phyloP scores from a whole-genome alignment of 2,888 invertebrate genomes.

The Perizoma flavofasciatum region DNA sequence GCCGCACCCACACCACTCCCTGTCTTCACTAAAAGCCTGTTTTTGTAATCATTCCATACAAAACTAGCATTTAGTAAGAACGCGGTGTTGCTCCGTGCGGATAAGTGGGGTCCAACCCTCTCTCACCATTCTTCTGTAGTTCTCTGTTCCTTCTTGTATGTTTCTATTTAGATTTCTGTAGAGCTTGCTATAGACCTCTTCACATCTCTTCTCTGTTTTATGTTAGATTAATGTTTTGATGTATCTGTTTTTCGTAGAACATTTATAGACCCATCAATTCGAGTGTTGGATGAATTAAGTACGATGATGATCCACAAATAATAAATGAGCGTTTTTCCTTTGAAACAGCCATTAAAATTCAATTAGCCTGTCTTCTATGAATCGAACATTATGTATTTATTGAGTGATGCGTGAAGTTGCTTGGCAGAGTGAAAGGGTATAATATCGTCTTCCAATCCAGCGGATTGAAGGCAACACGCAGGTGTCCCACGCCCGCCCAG shows the following conservation, averaged over 20 bases:
- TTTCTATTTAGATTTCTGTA: slow-evolving; percentile 36
- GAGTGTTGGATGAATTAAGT: not conserved
- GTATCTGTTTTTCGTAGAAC: slow-evolving; percentile 25
- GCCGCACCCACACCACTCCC: not conserved
- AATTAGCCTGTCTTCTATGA: slow-evolving; percentile 5
- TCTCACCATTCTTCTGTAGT: slow-evolving; percentile 33
- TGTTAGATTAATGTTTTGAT: slow-evolving; percentile 34
- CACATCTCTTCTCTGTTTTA: slow-evolving; percentile 30
- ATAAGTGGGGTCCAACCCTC: slow-evolving; percentile 11
- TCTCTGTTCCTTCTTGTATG: slow-evolving; percentile 26
- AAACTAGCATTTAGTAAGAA: not conserved
- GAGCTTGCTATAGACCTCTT: slow-evolving; percentile 35
- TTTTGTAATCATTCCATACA: not conserved
- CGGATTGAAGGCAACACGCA: not conserved
- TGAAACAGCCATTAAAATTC: slow-evolving; percentile 4
- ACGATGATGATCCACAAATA: not conserved
- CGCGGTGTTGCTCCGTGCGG: not conserved
- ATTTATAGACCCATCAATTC: slow-evolving; percentile 6
- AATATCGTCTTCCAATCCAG: slow-evolving; percentile 9
- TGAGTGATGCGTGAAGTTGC: slow-evolving; percentile 8
- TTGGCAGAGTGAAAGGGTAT: slow-evolving; percentile 6
- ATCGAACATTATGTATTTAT: not conserved
- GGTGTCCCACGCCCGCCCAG: not conserved
- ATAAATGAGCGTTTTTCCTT: not conserved
- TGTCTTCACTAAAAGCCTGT: too few species aligned